A percentile compares a stretch with the other conserved stretches of the same genome.
Evolutionary conservation across 2,113 vertebrate genomes (phyloP).

Genomic region (Apus apus): DNA sequence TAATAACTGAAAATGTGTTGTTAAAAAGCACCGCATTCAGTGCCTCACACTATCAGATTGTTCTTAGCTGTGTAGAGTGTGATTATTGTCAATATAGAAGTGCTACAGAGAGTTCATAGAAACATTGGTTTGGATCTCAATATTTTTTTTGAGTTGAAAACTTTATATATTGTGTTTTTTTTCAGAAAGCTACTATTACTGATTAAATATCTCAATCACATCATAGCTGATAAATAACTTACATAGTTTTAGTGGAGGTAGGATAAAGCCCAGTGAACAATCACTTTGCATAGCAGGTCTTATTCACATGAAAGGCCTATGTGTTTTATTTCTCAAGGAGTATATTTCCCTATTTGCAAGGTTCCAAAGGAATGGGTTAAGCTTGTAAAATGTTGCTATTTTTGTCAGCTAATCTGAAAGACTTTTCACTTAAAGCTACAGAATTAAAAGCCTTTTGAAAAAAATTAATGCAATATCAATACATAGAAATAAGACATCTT

Average conservation of each 20-base stretch:
- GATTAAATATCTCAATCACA: background rate
- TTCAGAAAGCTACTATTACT: background rate
- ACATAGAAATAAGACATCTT: background rate
- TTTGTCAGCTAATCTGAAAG: background rate
- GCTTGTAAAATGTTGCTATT: background rate
- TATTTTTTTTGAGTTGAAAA: background rate
- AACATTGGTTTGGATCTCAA: background rate
- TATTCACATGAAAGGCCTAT: background rate
- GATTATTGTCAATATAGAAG: constrained; percentile 30
- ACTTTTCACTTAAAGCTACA: background rate
- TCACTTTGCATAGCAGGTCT: background rate
- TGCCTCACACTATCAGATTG: constrained; percentile 18
- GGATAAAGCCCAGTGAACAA: background rate
- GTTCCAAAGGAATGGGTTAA: background rate
- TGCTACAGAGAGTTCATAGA: constrained; percentile 4
- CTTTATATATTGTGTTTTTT: background rate
- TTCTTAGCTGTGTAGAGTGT: background rate
- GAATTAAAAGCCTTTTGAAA: background rate
- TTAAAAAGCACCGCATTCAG: constrained; percentile 62
- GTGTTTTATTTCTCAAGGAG: background rate
- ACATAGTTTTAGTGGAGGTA: background rate
- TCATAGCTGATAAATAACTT: background rate
- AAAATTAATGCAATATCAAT: background rate
- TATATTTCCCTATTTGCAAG: background rate
- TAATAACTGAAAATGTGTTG: constrained; percentile 78